phyloP scores from a whole-genome alignment of 2,888 invertebrate species.

The Argyresthia albistria region DNA sequence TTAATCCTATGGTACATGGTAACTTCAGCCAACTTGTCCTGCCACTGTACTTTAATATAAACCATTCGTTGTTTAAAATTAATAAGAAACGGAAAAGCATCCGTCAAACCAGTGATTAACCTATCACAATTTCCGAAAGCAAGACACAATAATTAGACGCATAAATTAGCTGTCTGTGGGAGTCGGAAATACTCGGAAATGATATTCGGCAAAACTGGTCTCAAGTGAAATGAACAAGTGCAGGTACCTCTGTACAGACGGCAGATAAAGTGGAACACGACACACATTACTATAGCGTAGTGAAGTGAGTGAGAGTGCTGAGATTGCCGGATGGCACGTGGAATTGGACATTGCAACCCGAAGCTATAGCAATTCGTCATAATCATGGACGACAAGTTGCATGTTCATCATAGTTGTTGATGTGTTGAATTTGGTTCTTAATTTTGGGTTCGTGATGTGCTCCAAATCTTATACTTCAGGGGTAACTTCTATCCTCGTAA shows the following conservation, averaged over 20 bases:
- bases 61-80: too few relatives aligned
- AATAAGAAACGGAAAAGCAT: neutral
- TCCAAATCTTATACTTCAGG: too few relatives aligned
- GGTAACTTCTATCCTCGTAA: too few relatives aligned
- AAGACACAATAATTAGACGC: neutral
- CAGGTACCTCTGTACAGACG: constrained; percentile 6
- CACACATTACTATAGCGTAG: constrained; percentile 15
- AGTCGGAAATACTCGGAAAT: constrained; percentile 11
- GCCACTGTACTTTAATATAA: too few relatives aligned
- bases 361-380: too few relatives aligned
- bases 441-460: too few relatives aligned
- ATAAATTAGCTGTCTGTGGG: constrained; percentile 9
- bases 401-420: too few relatives aligned
- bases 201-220: constrained; percentile 39
- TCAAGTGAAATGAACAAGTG: constrained; percentile 48
- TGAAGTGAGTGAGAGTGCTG: constrained; percentile 8
- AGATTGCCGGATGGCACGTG: neutral
- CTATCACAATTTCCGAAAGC: neutral
- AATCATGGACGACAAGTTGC: too few relatives aligned
- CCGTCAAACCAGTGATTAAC: neutral
- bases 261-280: constrained; percentile 25
- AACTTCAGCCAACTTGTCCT: too few relatives aligned
- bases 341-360: neutral
- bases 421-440: too few relatives aligned
- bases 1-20: too few relatives aligned